Evolutionary conservation across 2,113 vertebrate species (phyloP).

Genomic region (Alethe castanea): DNA sequence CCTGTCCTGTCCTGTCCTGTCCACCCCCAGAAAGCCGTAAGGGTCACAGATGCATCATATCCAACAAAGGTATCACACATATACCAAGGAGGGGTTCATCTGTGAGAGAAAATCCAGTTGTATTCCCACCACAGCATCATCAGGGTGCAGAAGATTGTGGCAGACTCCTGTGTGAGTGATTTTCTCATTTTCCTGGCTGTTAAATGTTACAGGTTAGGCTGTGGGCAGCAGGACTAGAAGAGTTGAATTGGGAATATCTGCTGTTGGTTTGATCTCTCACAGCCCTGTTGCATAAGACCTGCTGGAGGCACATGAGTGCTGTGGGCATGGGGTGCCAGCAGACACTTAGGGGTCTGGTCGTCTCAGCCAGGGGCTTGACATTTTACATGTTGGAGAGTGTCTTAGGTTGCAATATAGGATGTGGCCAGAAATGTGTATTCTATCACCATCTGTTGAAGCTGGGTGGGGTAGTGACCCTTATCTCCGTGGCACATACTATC

Average conservation of each 20-base stretch:
- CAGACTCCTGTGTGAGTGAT: neutral
- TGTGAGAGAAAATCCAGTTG: neutral
- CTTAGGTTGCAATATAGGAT: too few relatives aligned
- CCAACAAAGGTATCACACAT: neutral
- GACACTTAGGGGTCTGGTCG: neutral
- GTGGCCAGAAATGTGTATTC: too few relatives aligned
- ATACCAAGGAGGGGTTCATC: neutral
- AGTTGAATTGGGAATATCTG: neutral
- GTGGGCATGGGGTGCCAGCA: too few relatives aligned
- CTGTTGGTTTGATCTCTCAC: neutral
- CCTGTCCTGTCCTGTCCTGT: neutral
- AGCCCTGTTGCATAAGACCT: rapidly evolving
- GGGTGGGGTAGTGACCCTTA: too few relatives aligned
- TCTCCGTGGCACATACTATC: too few relatives aligned
- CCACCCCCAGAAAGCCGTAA: neutral
- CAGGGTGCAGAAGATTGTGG: neutral
- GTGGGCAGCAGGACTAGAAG: neutral
- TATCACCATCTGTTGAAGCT: too few relatives aligned
- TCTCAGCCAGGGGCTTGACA: neutral
- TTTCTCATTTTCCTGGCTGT: neutral
- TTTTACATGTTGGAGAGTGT: neutral
- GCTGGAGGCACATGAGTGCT: rapidly evolving
- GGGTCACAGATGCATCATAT: neutral
- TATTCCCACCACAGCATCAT: neutral
- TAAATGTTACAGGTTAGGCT: neutral